Base-by-base conservation (phyloP, 2,888 invertebrate genomes). In the Drosophila gaucha region DNA sequence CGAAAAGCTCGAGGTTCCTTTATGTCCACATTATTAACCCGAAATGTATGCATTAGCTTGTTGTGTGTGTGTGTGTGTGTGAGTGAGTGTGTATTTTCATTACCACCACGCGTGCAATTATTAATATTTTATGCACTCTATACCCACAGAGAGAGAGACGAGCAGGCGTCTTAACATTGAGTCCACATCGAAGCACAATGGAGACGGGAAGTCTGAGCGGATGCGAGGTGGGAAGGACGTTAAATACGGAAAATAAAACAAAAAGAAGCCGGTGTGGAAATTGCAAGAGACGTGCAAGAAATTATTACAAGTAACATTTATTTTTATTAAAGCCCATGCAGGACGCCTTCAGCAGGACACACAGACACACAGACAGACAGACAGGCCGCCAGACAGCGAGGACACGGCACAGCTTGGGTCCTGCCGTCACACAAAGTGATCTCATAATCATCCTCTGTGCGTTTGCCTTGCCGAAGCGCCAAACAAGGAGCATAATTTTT, bases 361-460 rank as follows among this genome's bases (percentile, higher is more conserved):
- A 51, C 36, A 49, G 10, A 30, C 44, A 49, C 8, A 30, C 44
- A 28, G 41, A 22, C 31, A 30, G 24, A 6, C 57, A 47, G 12
- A 12, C 44, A 28, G 22, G 1, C 22, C 16, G 36, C 1, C 36
- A 16, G 8, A 3, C 43, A 43, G 39, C 9, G 39, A 20, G 14
- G 14, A 44, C 20, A 8, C 18, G 75, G 63, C 67, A 47, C 69
- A 67, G 72, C 63, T 58, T 67, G 75, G 41, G 33, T 64, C 51
- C 67, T 67, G 73, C 44, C 64, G 78, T 84, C 85, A 76, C 62
- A 84, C 84, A 89, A 89, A 90, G 79, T 89, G 88, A 90, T 89
- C 90, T 88, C 82, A 89, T 90, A 89, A 90, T 89, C 88, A 89
- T 89, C 74, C 78, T 72, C 64, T 41, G 80, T 83, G 70, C 80